Evolutionary conservation across 2,113 vertebrate genomes (phyloP).

Genomic region (Archocentrus centrarchus): DNA sequence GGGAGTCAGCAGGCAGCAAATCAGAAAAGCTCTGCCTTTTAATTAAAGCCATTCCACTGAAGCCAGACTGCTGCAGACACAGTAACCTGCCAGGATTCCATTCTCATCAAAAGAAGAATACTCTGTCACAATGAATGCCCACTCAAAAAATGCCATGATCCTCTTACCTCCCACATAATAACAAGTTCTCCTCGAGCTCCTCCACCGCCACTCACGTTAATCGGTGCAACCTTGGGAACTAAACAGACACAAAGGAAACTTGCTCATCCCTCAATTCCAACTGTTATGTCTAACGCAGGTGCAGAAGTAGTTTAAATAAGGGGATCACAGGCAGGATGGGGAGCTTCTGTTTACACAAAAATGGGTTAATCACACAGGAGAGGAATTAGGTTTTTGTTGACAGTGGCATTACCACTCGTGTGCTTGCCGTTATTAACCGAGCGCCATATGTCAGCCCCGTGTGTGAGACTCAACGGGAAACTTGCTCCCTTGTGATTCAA

Average conservation of each 20-base stretch:
- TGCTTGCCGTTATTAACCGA: conserved; percentile 1
- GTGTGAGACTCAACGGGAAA: conserved; percentile 43
- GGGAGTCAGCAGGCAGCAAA: conserved; percentile 62
- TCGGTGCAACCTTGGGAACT: conserved; percentile 86
- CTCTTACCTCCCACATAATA: conserved; percentile 90
- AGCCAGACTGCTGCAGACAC: conserved; percentile 44
- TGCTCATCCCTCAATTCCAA: conserved; percentile 20
- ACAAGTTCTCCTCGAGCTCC: conserved; percentile 88
- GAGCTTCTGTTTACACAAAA: conserved; percentile 37
- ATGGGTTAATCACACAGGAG: conserved; percentile 28
- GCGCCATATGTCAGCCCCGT: conserved; percentile 20
- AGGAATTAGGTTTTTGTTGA: conserved; percentile 40
- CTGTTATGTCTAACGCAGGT: conserved; percentile 17
- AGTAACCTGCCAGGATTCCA: conserved; percentile 48
- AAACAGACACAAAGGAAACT: conserved; percentile 54
- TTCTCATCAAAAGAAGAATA: conserved; percentile 44
- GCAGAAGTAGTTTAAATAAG: conserved; percentile 12
- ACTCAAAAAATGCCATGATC: conserved; percentile 46
- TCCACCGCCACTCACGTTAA: conserved; percentile 85
- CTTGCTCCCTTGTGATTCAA: conserved; percentile 51
- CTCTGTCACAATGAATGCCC: conserved; percentile 32
- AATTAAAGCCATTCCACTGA: conserved; percentile 69
- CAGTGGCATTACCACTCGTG: conserved; percentile 17
- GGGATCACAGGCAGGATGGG: neutral
- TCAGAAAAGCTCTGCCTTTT: conserved; percentile 62